Conservation (phyloP, 2,888 invertebrate genomes). For the Notodonta ziczac region DNA sequence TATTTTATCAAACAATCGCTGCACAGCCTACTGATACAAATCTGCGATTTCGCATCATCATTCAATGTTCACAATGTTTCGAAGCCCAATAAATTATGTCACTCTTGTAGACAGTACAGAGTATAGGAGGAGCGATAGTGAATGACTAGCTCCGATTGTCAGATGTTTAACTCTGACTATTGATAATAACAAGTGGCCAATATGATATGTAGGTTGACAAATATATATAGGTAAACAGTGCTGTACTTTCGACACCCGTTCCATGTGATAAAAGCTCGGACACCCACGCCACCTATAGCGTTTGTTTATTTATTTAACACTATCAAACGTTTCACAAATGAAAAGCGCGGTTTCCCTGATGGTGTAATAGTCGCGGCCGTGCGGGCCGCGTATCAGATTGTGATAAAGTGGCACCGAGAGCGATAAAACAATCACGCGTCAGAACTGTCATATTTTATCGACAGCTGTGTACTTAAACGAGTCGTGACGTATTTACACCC, state of each 20-base stretch:
- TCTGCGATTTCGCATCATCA: not conserved
- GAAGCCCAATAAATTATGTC: not conserved
- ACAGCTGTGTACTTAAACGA: slow-evolving; percentile 7
- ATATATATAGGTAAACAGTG: slow-evolving; percentile 15
- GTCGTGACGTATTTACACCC: not conserved
- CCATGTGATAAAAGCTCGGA: slow-evolving; percentile 9
- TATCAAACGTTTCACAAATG: slow-evolving; percentile 20
- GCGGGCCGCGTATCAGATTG: slow-evolving; percentile 18
- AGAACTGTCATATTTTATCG: slow-evolving; percentile 17
- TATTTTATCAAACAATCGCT: not conserved
- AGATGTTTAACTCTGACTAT: too few relatives aligned
- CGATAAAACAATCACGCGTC: slow-evolving; percentile 33
- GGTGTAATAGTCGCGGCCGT: slow-evolving; percentile 14
- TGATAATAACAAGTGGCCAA: slow-evolving; percentile 10
- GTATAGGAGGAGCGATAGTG: not conserved
- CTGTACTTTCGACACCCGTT: slow-evolving; percentile 15
- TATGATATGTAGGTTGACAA: slow-evolving; percentile 13
- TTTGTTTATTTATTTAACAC: slow-evolving; percentile 22
- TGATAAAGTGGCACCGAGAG: slow-evolving; percentile 22
- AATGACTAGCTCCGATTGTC: slow-evolving; percentile 10
- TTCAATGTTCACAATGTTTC: not conserved
- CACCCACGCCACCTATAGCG: slow-evolving; percentile 9
- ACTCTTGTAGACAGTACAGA: not conserved
- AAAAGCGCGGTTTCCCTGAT: slow-evolving; percentile 10
- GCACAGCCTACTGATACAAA: not conserved